phyloP scores from a whole-genome alignment of 2,888 invertebrate genomes.

The Sinhomidia bicolor region DNA sequence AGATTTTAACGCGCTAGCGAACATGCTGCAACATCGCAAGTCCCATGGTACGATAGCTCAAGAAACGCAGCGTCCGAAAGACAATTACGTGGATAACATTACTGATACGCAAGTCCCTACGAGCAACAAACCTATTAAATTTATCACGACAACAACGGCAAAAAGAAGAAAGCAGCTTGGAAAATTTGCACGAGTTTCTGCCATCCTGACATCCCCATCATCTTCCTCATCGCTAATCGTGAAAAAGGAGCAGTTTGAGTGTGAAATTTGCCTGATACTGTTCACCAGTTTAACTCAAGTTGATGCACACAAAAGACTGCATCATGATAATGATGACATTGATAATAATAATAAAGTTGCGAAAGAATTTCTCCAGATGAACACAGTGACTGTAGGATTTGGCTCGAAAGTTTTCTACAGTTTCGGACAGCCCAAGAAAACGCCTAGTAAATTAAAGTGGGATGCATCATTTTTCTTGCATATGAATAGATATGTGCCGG shows the following conservation, averaged over 20 bases:
- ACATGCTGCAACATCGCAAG: neutral
- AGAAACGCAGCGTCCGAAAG: neutral
- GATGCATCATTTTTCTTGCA: slow-evolving; percentile 18
- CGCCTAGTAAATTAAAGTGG: neutral
- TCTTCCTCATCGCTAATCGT: too few relatives aligned
- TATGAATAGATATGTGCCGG: slow-evolving; percentile 29
- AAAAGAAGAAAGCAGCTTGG: too few relatives aligned
- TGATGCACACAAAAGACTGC: neutral
- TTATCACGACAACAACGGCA: too few relatives aligned
- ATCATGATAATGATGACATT: neutral
- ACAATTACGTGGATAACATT: neutral
- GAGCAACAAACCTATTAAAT: too few relatives aligned
- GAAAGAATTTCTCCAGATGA: too few relatives aligned
- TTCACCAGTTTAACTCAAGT: neutral
- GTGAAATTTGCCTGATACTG: neutral
- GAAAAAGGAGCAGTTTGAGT: neutral
- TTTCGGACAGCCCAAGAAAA: neutral
- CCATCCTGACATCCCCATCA: too few relatives aligned
- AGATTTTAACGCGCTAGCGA: neutral
- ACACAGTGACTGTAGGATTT: too few relatives aligned
- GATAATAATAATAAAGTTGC: too few relatives aligned
- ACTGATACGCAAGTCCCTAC: too few relatives aligned
- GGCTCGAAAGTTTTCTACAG: too few relatives aligned
- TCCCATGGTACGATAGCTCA: neutral
- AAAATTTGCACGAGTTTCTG: too few relatives aligned